A percentile compares a stretch with the other conserved stretches of the same genome.
Conservation (phyloP, 1,140 invertebrate species). For the Drosophila punjabiensis region DNA sequence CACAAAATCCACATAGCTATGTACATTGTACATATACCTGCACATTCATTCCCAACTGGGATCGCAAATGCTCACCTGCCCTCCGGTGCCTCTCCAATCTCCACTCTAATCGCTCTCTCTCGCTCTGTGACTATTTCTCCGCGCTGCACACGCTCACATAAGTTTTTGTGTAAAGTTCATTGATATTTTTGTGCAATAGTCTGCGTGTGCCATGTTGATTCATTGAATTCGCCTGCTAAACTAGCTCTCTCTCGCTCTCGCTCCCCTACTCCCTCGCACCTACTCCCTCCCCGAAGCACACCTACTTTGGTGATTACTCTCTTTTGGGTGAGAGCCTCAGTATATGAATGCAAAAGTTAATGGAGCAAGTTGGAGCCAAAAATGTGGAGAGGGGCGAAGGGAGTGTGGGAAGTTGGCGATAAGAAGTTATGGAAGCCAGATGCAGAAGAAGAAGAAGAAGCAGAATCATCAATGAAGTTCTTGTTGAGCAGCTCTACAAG, state of each 20-base stretch:
- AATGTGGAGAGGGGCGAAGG: not conserved
- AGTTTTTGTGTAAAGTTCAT: slow-evolving; percentile 83
- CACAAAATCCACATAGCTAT: not conserved
- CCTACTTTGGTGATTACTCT: slow-evolving; percentile 22
- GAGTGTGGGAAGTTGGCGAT: slow-evolving; percentile 24
- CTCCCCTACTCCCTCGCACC: not conserved
- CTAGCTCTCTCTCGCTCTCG: slow-evolving; percentile 51
- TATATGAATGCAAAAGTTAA: slow-evolving; percentile 59
- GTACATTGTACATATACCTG: not conserved
- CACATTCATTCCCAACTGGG: not conserved
- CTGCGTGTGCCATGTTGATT: slow-evolving; percentile 77
- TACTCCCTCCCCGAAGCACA: not conserved
- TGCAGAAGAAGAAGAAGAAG: slow-evolving; percentile 56
- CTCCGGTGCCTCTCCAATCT: slow-evolving; percentile 21
- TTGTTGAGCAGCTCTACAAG: slow-evolving; percentile 16
- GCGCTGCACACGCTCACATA: slow-evolving; percentile 57
- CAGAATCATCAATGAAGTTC: slow-evolving; percentile 74
- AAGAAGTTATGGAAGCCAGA: slow-evolving; percentile 37
- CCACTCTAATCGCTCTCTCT: slow-evolving; percentile 18
- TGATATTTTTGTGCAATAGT: slow-evolving; percentile 82
- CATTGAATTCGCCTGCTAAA: slow-evolving; percentile 74
- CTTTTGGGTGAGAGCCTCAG: slow-evolving; percentile 25
- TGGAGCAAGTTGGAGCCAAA: slow-evolving; percentile 27
- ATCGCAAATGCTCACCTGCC: slow-evolving; percentile 41
- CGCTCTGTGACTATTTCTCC: slow-evolving; percentile 41